These are phyloP conservation scores for Drosophila helvetica DNA, from an alignment of 2,888 invertebrate genomes.

Conservation along the genomic window DNA sequence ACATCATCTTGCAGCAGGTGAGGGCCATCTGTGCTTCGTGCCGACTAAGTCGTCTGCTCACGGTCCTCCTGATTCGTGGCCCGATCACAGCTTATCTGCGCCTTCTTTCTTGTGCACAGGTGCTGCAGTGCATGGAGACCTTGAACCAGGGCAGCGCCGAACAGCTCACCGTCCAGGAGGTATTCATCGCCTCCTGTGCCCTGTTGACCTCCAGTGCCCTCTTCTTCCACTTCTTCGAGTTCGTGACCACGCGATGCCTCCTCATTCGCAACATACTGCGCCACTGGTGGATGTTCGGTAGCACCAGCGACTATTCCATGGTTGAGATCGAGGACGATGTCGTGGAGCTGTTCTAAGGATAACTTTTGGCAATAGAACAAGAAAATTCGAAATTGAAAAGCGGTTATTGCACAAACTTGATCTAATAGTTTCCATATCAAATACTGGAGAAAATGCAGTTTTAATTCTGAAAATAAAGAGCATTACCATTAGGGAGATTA, in stretches of 20 bases:
- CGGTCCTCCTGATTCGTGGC: background rate
- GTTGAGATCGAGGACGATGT: conserved; percentile 76
- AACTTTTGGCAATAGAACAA: background rate
- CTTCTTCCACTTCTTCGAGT: conserved; percentile 82
- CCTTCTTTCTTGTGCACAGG: conserved; percentile 64
- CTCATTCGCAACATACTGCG: conserved; percentile 78
- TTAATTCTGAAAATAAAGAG: background rate
- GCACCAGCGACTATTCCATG: conserved; percentile 71
- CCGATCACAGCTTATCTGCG: conserved; percentile 48
- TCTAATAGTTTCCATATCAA: background rate
- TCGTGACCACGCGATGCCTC: conserved; percentile 77
- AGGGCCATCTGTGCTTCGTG: conserved; percentile 27
- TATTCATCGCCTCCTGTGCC: conserved; percentile 71
- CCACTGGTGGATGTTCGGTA: conserved; percentile 83
- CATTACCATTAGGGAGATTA: no score
- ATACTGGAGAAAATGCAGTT: background rate
- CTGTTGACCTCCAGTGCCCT: conserved; percentile 80
- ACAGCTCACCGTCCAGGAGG: conserved; percentile 68
- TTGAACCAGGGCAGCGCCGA: conserved; percentile 74
- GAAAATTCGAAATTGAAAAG: background rate
- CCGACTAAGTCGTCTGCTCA: background rate
- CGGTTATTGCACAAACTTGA: background rate
- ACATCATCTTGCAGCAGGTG: conserved; percentile 80
- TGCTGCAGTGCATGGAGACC: conserved; percentile 80
- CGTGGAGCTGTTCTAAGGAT: conserved; percentile 73